A percentile compares a stretch with the other conserved stretches of the same genome.
Evolutionary conservation across 1,140 invertebrate species (phyloP).

Genomic region (Acyrthosiphon pisum): DNA sequence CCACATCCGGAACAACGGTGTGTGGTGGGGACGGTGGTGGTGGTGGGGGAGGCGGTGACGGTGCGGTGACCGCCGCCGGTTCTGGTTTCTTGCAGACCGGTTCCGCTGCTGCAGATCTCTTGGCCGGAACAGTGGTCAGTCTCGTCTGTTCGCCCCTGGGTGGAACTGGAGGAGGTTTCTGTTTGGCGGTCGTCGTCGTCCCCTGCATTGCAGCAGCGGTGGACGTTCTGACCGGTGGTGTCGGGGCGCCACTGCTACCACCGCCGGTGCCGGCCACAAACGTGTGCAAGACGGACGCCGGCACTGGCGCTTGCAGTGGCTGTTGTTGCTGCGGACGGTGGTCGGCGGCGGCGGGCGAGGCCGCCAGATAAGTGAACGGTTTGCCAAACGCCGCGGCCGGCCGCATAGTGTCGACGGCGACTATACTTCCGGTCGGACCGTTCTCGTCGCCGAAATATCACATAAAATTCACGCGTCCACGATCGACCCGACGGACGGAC

Average conservation of each 20-base stretch:
- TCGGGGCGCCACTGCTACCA: slow-evolving; percentile 20
- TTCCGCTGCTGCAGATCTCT: neutral
- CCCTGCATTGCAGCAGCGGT: neutral
- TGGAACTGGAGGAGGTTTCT: slow-evolving; percentile 60
- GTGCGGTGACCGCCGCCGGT: neutral
- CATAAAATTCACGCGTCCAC: neutral
- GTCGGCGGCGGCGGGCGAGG: neutral
- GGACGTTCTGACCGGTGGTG: slow-evolving; percentile 28
- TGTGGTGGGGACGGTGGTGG: neutral
- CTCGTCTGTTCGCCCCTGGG: slow-evolving; percentile 60
- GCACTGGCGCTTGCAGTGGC: neutral
- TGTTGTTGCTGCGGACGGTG: neutral
- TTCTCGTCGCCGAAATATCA: neutral
- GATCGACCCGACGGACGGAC: neutral
- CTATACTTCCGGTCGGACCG: neutral
- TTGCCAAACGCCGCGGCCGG: slow-evolving; percentile 61
- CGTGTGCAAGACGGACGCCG: neutral
- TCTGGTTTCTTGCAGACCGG: slow-evolving; percentile 6
- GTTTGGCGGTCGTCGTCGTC: slow-evolving; percentile 57
- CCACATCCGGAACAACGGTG: neutral
- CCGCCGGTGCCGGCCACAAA: neutral
- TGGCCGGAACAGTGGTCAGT: slow-evolving; percentile 59
- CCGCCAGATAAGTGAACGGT: slow-evolving; percentile 54
- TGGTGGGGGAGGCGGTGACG: neutral
- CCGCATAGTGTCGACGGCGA: neutral